A percentile compares a stretch with the other conserved stretches of the same genome.
Conservation (phyloP, 2,113 vertebrate genomes). For the Baryphthengus martii region DNA sequence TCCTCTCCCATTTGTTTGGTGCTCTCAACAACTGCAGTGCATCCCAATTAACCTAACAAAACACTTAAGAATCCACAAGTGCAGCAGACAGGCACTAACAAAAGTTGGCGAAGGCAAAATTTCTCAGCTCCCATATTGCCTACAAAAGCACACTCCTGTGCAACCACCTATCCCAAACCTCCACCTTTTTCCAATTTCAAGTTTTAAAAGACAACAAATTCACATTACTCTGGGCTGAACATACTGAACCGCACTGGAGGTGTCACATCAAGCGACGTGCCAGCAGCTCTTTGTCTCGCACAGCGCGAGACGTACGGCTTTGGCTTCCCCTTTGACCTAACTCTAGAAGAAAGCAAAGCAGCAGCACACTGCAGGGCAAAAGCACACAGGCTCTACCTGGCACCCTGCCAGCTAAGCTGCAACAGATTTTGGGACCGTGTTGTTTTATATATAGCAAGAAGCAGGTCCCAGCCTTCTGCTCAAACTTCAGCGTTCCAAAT, state of each 20-base stretch:
- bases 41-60: neutral
- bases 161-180: neutral
- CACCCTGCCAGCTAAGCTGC: neutral
- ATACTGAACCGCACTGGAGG: neutral
- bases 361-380: neutral
- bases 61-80: neutral
- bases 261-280: accelerated
- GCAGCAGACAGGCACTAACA: neutral
- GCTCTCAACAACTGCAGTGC: neutral
- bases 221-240: neutral
- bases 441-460: constrained; percentile 50
- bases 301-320: accelerated
- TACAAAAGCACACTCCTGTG: neutral
- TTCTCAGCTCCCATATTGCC: neutral
- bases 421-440: constrained; percentile 2
- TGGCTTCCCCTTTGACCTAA: neutral
- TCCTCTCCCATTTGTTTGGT: neutral
- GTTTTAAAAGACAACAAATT: neutral
- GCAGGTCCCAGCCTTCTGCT: constrained; percentile 59
- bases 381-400: neutral
- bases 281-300: neutral
- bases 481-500: constrained; percentile 42
- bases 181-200: neutral
- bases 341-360: neutral
- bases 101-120: neutral